These are phyloP conservation scores for Scrobipalpa atriplicella DNA, from an alignment of 2,888 invertebrate species.

Conservation along the genomic window DNA sequence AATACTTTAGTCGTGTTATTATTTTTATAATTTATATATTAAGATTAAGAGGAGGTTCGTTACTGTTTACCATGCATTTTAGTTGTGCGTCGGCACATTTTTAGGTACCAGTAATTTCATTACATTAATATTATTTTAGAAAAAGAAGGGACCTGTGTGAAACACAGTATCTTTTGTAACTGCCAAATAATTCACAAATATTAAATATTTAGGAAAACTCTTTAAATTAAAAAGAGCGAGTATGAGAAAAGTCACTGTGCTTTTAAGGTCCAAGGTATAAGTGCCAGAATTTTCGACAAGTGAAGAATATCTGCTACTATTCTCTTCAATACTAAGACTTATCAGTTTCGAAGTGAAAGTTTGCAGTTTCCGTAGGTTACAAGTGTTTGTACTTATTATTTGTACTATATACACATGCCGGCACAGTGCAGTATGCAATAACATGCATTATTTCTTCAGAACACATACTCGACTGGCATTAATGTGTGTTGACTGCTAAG, in stretches of 20 bases:
- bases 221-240: background rate
- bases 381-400: constrained; percentile 59
- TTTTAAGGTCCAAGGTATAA: constrained; percentile 43
- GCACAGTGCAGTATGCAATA: constrained; percentile 73
- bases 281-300: constrained; percentile 59
- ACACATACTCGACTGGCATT: constrained; percentile 83
- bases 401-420: constrained; percentile 72
- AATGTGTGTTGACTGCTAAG: constrained; percentile 83
- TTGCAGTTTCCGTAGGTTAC: constrained; percentile 59
- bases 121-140: constrained; percentile 23
- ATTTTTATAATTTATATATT: constrained; percentile 44
- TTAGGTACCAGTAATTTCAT: constrained; percentile 27
- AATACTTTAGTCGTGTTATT: constrained; percentile 42
- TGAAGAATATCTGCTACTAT: constrained; percentile 51
- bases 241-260: constrained; percentile 33
- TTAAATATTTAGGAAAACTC: background rate
- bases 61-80: constrained; percentile 69
- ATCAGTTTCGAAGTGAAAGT: constrained; percentile 52
- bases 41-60: constrained; percentile 54
- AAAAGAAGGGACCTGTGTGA: constrained; percentile 34
- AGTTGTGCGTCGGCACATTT: constrained; percentile 55
- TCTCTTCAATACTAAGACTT: constrained; percentile 41
- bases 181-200: background rate
- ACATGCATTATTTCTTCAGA: constrained; percentile 79
- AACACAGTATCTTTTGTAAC: constrained; percentile 36